phyloP scores from a whole-genome alignment of 2,113 vertebrate species.

The zebrafish (Danio rerio) region DNA sequence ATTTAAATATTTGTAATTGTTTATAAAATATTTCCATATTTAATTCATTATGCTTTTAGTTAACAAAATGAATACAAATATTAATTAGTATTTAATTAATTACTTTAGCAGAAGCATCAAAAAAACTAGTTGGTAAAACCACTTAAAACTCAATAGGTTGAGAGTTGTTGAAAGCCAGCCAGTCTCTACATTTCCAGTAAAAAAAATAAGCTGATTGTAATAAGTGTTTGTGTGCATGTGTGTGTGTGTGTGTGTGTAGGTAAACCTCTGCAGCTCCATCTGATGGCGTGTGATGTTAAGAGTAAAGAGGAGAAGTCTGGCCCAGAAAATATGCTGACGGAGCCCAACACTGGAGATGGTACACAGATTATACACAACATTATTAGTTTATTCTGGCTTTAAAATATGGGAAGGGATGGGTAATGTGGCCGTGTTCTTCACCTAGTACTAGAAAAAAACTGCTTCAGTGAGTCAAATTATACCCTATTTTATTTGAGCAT shows the following conservation, averaged over 20 bases:
- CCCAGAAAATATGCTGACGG: constrained; percentile 91
- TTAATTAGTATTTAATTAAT: too few species aligned
- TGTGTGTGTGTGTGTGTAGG: constrained; percentile 73
- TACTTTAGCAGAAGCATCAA: too few species aligned
- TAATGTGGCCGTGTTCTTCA: background rate
- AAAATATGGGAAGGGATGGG: background rate
- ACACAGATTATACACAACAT: constrained; percentile 39
- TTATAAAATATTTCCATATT: too few species aligned
- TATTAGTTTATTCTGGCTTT: background rate
- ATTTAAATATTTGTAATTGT: too few species aligned
- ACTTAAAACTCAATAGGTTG: background rate
- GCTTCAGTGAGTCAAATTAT: too few species aligned
- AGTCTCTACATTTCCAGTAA: background rate
- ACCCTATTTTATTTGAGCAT: too few species aligned
- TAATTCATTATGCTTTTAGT: too few species aligned
- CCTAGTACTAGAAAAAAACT: too few species aligned
- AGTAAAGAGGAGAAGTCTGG: constrained; percentile 97
- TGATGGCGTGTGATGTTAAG: constrained; percentile 96
- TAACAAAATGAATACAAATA: too few species aligned
- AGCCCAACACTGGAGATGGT: constrained; percentile 92
- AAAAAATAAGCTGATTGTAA: background rate
- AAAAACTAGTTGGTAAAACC: too few species aligned
- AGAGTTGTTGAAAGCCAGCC: too few species aligned
- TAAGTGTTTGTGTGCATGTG: background rate
- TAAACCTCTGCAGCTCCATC: constrained; percentile 85